These are phyloP conservation scores for Scomber scombrus DNA, from an alignment of 2,113 vertebrate species.

Conservation along the genomic window DNA sequence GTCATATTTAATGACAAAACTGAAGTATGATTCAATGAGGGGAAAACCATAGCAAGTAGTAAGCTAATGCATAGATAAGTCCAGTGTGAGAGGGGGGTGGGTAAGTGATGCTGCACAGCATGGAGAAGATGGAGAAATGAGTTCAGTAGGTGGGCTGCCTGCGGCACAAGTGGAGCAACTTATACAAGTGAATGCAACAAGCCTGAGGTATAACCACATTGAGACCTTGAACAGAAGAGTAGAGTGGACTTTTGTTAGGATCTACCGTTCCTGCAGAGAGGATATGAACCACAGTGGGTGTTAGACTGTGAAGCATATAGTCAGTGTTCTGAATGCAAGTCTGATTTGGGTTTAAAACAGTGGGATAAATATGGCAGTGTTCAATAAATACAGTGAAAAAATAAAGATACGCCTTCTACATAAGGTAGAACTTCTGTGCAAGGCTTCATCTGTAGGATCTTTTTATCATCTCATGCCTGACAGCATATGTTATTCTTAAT, in stretches of 20 bases:
- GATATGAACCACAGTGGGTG: slow-evolving; percentile 36
- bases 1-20: slow-evolving; percentile 62
- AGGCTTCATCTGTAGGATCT: slow-evolving; percentile 58
- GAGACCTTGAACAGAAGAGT: slow-evolving; percentile 53
- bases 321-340: slow-evolving; percentile 6
- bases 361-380: slow-evolving; percentile 23
- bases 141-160: slow-evolving; percentile 70
- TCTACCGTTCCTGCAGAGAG: slow-evolving; percentile 39
- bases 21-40: slow-evolving; percentile 65
- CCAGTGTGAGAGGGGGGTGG: slow-evolving; percentile 36
- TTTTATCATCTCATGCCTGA: slow-evolving; percentile 75
- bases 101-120: slow-evolving; percentile 48
- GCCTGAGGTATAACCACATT: slow-evolving; percentile 44
- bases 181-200: slow-evolving; percentile 25
- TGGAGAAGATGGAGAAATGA: slow-evolving; percentile 55
- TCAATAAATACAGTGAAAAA: slow-evolving; percentile 26
- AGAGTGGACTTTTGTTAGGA: slow-evolving; percentile 55
- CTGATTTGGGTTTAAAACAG: slow-evolving; percentile 38
- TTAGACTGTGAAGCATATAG: slow-evolving; percentile 11
- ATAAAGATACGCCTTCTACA: slow-evolving; percentile 35
- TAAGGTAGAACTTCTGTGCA: slow-evolving; percentile 22
- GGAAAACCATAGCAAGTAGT: slow-evolving; percentile 23
- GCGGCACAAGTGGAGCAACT: slow-evolving; percentile 51
- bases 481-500: slow-evolving; percentile 73
- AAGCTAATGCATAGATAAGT: slow-evolving; percentile 49